These are phyloP conservation scores for Imbricaverruca yamaguchii DNA, from an alignment of 2,888 invertebrate genomes.

Conservation along the genomic window DNA sequence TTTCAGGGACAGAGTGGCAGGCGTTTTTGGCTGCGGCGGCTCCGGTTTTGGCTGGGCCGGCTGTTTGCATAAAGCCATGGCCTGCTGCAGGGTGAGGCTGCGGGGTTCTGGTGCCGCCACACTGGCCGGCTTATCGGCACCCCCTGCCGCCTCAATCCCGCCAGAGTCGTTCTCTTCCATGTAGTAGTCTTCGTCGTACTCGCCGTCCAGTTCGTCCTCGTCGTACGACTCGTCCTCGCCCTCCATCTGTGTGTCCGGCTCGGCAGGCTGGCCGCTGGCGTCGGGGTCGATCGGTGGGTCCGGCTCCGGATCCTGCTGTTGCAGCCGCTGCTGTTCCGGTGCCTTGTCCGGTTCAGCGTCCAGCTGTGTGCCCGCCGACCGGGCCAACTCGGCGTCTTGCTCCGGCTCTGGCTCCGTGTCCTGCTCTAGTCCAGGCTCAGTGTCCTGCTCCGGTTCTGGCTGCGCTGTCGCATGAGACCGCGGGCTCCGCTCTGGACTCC, in stretches of 20 bases:
- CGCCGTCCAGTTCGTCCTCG: background rate
- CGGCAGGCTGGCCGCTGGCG: too few species aligned
- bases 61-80: background rate
- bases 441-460: too few species aligned
- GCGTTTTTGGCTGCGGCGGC: too few species aligned
- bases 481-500: too few species aligned
- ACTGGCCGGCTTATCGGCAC: too few species aligned
- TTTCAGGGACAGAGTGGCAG: too few species aligned
- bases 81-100: slow-evolving; percentile 5
- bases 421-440: too few species aligned
- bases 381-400: background rate
- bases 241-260: background rate
- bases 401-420: too few species aligned
- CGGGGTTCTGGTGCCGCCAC: background rate
- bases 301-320: background rate
- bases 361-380: background rate
- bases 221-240: background rate
- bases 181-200: background rate
- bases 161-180: background rate
- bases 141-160: too few species aligned
- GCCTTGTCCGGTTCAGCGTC: background rate
- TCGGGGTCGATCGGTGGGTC: too few species aligned
- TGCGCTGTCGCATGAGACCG: background rate
- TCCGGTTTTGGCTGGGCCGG: background rate
- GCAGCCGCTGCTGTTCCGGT: background rate